Base-by-base conservation (phyloP, 2,113 vertebrate genomes). In the Mola mola region DNA sequence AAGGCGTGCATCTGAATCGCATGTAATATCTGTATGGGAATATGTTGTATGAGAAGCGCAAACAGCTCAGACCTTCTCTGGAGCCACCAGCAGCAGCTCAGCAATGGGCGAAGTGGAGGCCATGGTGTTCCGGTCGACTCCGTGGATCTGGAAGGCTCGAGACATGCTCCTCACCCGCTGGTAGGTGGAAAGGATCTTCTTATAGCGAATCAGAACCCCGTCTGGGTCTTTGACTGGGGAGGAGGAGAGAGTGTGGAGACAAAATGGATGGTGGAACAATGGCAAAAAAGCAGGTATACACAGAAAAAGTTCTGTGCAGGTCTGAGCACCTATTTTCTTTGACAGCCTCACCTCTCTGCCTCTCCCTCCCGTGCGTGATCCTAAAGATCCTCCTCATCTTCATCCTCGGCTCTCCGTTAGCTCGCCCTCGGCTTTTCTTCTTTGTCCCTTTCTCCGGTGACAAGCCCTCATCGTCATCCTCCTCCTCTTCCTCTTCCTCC, bases 141-240 rank as follows among this genome's bases (percentile, higher is more conserved):
- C 93, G 47, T 95, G 94, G 72, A 94, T 90, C 83, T 95, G 94
- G 21, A 95, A 96, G 50, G 95, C 94, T 46, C 93, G 79, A n/a
- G 94, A 95, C 94, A 96, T 96, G 91, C 93, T 95, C 76, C 95
- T 92, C 66, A 96, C 86, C 41, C 93, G 91, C 88, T 96, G 95
- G 83, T 95, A 96, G 15, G 94, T 95, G 66, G 90, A 71, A 68
- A 96, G 88, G 81, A 96, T 96, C 91, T 95, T 95, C 78, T 95
- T 94, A 65, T 96, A 96, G 6, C 95, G 94, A 26, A 93, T 93
- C 8, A 96, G 79, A 12, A 96, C 95, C 0, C 94, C 95, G 0
- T 95, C 94, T 0, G 94, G 93, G 17, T 95, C 94, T 81, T 95
- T 96, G 15, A 96, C 95, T 89, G 53, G 1, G 10, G 15, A 40